Evolutionary conservation across 2,888 invertebrate species (phyloP).

Genomic region (Eumacrocentrus americanus): DNA sequence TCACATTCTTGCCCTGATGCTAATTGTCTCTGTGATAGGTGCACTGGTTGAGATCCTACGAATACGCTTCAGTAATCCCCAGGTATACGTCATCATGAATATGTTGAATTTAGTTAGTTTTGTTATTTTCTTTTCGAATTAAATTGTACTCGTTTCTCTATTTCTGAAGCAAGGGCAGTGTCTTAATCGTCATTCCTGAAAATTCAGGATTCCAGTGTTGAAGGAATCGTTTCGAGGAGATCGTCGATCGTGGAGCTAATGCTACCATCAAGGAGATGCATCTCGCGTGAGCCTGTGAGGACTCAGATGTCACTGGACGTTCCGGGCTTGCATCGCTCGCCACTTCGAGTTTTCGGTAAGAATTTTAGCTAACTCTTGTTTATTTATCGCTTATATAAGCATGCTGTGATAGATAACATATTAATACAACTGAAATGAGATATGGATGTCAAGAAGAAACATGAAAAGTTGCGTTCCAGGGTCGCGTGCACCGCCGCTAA

Average conservation of each 20-base stretch:
- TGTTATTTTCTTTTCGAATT: conserved; percentile 19
- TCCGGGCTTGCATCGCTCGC: conserved; percentile 46
- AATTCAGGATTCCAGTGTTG: conserved; percentile 50
- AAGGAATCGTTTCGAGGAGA: conserved; percentile 44
- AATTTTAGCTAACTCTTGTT: neutral
- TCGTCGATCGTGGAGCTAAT: conserved; percentile 46
- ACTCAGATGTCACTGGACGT: conserved; percentile 50
- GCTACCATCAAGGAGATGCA: conserved; percentile 40
- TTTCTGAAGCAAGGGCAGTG: conserved; percentile 35
- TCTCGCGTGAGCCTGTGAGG: conserved; percentile 43
- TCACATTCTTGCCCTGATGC: conserved; percentile 52
- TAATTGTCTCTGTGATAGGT: conserved; percentile 50
- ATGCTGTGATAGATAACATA: conserved; percentile 5
- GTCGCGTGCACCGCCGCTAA: conserved; percentile 47
- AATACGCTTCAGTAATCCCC: conserved; percentile 48
- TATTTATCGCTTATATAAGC: no score
- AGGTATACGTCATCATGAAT: conserved; percentile 39
- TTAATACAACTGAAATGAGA: no score
- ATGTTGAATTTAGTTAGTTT: neutral
- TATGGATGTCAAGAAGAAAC: conserved; percentile 10
- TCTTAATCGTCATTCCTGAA: conserved; percentile 43
- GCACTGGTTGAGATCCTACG: conserved; percentile 53
- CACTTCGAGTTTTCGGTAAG: conserved; percentile 49
- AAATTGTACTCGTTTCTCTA: conserved; percentile 33
- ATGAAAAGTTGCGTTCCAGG: conserved; percentile 40